A percentile compares a stretch with the other conserved stretches of the same genome.
Conservation (phyloP, 2,113 vertebrate genomes). For the Synodontis membranacea region DNA sequence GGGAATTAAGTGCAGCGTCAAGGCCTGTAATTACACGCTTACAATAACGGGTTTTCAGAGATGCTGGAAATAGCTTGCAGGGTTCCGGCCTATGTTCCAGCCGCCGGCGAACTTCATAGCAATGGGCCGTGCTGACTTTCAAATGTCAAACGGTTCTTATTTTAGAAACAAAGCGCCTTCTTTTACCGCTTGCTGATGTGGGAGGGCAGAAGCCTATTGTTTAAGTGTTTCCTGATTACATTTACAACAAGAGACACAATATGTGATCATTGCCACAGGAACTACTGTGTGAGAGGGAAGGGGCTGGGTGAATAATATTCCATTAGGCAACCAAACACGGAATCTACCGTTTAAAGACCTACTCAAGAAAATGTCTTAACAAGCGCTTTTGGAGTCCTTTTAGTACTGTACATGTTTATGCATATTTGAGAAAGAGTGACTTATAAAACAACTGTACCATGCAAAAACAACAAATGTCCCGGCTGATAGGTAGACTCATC, state of each 20-base stretch:
- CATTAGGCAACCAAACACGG: conserved; percentile 15
- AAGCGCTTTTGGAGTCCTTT: background rate
- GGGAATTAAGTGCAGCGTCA: conserved; percentile 77
- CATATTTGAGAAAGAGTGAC: background rate
- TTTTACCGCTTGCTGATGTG: conserved; percentile 68
- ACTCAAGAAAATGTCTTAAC: background rate
- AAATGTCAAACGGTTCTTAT: conserved; percentile 69
- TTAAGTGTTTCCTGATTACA: conserved; percentile 67
- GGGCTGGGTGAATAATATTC: conserved; percentile 16
- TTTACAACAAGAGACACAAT: conserved; percentile 56
- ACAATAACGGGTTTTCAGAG: conserved; percentile 74
- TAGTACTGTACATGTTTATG: background rate
- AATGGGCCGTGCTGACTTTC: conserved; percentile 67
- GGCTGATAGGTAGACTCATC: conserved; percentile 25
- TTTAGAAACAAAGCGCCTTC: conserved; percentile 67
- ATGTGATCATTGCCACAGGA: conserved; percentile 42
- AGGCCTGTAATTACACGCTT: conserved; percentile 77
- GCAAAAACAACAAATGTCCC: background rate
- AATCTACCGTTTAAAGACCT: background rate
- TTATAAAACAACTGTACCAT: background rate
- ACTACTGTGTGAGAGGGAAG: conserved; percentile 32
- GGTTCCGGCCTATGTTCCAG: conserved; percentile 72
- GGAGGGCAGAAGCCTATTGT: conserved; percentile 66
- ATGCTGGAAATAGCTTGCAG: conserved; percentile 73
- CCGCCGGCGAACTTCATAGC: conserved; percentile 64